phyloP scores from a whole-genome alignment of 2,888 invertebrate species.

The Heliothis peltigera region DNA sequence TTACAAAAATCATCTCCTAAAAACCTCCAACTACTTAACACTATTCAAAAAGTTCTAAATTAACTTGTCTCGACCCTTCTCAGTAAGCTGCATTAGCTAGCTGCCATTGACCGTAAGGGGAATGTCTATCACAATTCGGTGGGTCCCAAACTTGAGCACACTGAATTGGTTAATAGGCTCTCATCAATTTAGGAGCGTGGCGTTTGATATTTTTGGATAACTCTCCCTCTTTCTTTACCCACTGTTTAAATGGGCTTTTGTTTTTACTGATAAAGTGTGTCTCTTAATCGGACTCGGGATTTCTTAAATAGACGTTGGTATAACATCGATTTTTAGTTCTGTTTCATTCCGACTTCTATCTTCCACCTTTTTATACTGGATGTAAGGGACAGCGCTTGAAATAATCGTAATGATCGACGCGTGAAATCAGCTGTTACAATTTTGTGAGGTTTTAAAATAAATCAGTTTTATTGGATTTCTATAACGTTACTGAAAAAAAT shows the following conservation, averaged over 20 bases:
- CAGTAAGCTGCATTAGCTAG: conserved; percentile 9
- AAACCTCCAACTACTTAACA: conserved; percentile 1
- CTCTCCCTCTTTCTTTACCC: conserved; percentile 2
- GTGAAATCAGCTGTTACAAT: too few relatives aligned
- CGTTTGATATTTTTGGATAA: conserved; percentile 43
- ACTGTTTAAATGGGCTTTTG: not conserved
- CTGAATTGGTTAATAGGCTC: conserved; percentile 76
- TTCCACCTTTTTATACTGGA: too few relatives aligned
- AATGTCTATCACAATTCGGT: conserved; percentile 73
- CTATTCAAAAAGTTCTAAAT: conserved; percentile 29
- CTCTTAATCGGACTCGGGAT: not conserved
- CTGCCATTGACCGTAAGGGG: conserved; percentile 72
- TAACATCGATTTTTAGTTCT: too few relatives aligned
- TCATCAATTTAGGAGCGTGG: conserved; percentile 50
- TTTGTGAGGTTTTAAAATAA: too few relatives aligned
- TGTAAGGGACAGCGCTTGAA: too few relatives aligned
- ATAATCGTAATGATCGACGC: too few relatives aligned
- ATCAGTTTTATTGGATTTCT: too few relatives aligned
- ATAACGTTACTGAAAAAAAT: too few relatives aligned
- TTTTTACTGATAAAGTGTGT: not conserved
- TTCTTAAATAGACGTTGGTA: too few relatives aligned
- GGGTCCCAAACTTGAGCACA: conserved; percentile 68
- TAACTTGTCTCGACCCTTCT: conserved; percentile 24
- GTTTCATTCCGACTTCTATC: too few relatives aligned
- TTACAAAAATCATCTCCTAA: not conserved